Percentiles rank a stretch among this genome's conserved stretches.
Conservation (phyloP, 2,797 vertebrate genomes). For the Percopsis omiscomaycus region DNA sequence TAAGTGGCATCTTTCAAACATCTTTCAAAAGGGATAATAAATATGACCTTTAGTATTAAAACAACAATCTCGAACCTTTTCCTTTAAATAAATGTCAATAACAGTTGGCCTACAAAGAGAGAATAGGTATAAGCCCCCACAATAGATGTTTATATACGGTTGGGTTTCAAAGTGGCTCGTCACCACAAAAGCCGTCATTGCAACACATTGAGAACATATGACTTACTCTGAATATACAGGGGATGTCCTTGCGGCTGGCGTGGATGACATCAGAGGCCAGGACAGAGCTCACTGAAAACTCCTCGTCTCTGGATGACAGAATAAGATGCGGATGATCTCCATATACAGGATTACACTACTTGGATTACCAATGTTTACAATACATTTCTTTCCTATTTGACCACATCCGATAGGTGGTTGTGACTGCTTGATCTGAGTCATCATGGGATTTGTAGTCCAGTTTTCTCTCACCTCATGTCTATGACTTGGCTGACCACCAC, state of each 20-base stretch:
- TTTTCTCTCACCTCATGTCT: slow-evolving; percentile 90
- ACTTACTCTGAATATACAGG: slow-evolving; percentile 97
- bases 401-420: background rate
- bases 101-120: too few species aligned
- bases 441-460: background rate
- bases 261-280: slow-evolving; percentile 98
- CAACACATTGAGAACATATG: background rate
- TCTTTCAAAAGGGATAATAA: too few species aligned
- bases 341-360: too few species aligned
- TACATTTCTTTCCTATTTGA: background rate
- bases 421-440: too few species aligned
- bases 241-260: slow-evolving; percentile 95
- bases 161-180: too few species aligned
- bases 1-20: too few species aligned
- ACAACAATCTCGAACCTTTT: too few species aligned
- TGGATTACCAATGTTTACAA: background rate
- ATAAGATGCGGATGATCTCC: background rate
- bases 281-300: slow-evolving; percentile 97
- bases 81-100: too few species aligned
- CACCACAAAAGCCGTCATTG: too few species aligned
- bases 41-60: too few species aligned
- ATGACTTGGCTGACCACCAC: slow-evolving; percentile 94
- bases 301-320: slow-evolving; percentile 87
- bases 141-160: too few species aligned
- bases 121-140: too few species aligned